Base-by-base conservation (phyloP, 2,888 invertebrate species). In the Lasius fuliginosus region DNA sequence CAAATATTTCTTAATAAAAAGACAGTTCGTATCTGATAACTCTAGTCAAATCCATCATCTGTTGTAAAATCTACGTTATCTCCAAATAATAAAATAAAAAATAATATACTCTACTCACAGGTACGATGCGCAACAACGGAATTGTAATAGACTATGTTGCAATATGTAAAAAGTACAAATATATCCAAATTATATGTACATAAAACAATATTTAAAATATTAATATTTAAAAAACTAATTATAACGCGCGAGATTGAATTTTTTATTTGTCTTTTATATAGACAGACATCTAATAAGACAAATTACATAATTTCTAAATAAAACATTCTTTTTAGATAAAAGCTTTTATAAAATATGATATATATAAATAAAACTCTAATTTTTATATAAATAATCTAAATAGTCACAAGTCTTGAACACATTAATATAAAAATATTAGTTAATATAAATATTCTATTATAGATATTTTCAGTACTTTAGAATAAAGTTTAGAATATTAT, bases 271-370 rank as follows among this genome's bases (percentile, higher is more conserved):
- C 6, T 2, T 53, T 53, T 53, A n/a, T n/a, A n/a, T n/a, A 53
- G 49, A 53, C 8, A n/a, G n/a, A 53, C n/a, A 12, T 18, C 18
- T 49, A 53, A 53, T 53, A 53, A 53, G n/a, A 53, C n/a, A 53
- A 53, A 53, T 53, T 53, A n/a, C n/a, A 53, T 53, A 53, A n/a
- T 53, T 53, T 53, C n/a, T 53, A n/a, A 53, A 53, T 53, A 18
- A 53, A 53, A 53, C n/a, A 8, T 53, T 18, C 15, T 53, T 53
- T 8, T 53, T n/a, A n/a, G 49, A 53, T 53, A 8, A 8, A n/a
- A 53, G 49, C n/a, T 53, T 53, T n/a, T n/a, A n/a, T 53, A 53
- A 53, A 53, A 53, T 53, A 53, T 53, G 49, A 46, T 53, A 53
- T 8, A n/a, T 53, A n/a, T 53, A 46, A 46, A 53, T 53, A 53